Evolutionary conservation across 2,797 vertebrate species (phyloP).

Genomic region (Onychomys leucogaster): DNA sequence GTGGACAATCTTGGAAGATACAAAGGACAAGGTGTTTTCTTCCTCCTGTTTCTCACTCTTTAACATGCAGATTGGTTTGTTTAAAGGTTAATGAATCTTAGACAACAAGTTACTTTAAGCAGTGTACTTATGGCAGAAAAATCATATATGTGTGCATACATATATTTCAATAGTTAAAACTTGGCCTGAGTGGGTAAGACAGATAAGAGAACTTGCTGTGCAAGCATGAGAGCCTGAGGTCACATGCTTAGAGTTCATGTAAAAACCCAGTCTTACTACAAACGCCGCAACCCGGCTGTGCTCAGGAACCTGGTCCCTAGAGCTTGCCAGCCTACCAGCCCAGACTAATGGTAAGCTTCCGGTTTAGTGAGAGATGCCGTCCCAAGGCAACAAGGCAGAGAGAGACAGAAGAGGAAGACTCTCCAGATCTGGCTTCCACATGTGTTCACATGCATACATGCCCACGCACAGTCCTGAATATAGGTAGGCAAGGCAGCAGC

Average conservation of each 20-base stretch:
- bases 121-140: neutral
- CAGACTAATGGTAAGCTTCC: neutral
- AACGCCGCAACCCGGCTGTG: neutral
- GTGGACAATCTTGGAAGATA: neutral
- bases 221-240: neutral
- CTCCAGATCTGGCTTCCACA: neutral
- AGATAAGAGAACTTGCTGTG: neutral
- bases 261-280: neutral
- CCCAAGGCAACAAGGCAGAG: neutral
- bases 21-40: neutral
- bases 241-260: neutral
- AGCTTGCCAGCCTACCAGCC: neutral
- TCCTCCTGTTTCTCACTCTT: neutral
- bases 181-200: neutral
- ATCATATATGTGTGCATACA: neutral
- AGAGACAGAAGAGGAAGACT: neutral
- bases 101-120: neutral
- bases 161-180: neutral
- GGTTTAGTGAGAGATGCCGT: neutral
- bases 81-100: slow-evolving; percentile 6
- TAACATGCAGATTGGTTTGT: neutral
- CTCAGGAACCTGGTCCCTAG: neutral
- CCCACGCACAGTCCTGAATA: neutral
- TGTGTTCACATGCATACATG: neutral
- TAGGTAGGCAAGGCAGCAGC: neutral